A percentile compares a stretch with the other conserved stretches of the same genome.
Evolutionary conservation across 2,888 invertebrate genomes (phyloP).

Genomic region (Globia sparganii): DNA sequence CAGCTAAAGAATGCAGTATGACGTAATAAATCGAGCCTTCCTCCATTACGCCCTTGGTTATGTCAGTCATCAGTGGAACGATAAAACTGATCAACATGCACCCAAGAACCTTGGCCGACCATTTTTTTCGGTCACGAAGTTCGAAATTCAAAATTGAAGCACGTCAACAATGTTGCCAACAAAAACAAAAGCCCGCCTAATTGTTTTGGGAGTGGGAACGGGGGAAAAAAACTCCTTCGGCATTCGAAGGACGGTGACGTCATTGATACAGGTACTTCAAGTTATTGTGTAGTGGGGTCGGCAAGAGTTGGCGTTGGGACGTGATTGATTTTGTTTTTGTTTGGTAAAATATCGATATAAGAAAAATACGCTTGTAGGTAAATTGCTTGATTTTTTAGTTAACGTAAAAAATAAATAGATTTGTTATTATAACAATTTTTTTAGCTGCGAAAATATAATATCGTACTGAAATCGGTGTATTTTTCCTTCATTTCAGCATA

Average conservation of each 20-base stretch:
- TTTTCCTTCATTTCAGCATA: neutral
- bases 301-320: slow-evolving; percentile 70
- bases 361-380: neutral
- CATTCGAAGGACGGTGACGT: slow-evolving; percentile 87
- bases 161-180: slow-evolving; percentile 74
- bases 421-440: neutral
- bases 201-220: slow-evolving; percentile 81
- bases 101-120: slow-evolving; percentile 56
- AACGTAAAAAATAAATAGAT: slow-evolving; percentile 4
- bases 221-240: slow-evolving; percentile 79
- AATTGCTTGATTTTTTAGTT: slow-evolving; percentile 10
- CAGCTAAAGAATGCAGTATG: slow-evolving; percentile 48
- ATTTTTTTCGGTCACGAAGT: slow-evolving; percentile 62
- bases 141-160: slow-evolving; percentile 67
- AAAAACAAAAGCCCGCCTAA: slow-evolving; percentile 83
- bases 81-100: slow-evolving; percentile 59
- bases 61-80: slow-evolving; percentile 42
- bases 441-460: neutral
- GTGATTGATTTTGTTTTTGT: slow-evolving; percentile 20
- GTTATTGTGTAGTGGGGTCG: slow-evolving; percentile 69
- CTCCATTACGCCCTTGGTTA: slow-evolving; percentile 41
- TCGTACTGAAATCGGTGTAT: neutral
- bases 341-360: neutral
- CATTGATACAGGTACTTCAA: slow-evolving; percentile 79
- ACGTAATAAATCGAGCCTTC: slow-evolving; percentile 51